phyloP scores from a whole-genome alignment of 2,797 vertebrate genomes.

The Smutsia temminckii region DNA sequence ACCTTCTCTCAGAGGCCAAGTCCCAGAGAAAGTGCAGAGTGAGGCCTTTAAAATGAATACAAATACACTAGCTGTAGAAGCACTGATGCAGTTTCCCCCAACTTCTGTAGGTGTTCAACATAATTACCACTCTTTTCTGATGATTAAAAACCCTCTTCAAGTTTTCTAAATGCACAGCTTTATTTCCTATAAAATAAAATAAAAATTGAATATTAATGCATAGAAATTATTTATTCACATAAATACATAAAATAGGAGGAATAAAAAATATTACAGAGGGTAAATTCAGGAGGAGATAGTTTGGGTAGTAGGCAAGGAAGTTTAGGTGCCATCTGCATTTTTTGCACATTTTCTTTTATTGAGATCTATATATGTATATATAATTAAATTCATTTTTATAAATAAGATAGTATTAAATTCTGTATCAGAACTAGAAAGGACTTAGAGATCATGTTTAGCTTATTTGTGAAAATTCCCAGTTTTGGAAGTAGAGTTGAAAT shows the following conservation, averaged over 20 bases:
- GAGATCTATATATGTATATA: not conserved
- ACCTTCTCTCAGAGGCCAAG: not conserved
- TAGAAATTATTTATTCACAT: not conserved
- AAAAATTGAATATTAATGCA: not conserved
- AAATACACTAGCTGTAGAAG: not conserved
- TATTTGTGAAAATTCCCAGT: not conserved
- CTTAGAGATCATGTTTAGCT: not conserved
- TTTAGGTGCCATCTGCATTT: not conserved
- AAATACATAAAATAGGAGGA: not conserved
- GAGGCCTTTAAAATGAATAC: not conserved
- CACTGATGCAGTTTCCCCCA: not conserved
- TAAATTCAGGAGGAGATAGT: not conserved
- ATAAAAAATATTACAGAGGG: not conserved
- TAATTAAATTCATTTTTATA: not conserved
- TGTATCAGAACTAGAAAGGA: not conserved
- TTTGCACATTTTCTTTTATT: not conserved
- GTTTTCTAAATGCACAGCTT: not conserved
- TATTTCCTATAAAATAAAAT: not conserved
- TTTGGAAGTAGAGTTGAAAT: not conserved
- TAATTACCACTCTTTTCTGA: not conserved
- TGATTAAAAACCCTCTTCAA: not conserved
- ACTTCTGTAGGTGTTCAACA: not conserved
- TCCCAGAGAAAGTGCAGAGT: not conserved
- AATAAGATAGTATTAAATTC: not conserved
- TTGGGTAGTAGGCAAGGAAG: not conserved